A percentile compares a stretch with the other conserved stretches of the same genome.
phyloP scores from a whole-genome alignment of 2,888 invertebrate genomes.

The Epiblema foenella region DNA sequence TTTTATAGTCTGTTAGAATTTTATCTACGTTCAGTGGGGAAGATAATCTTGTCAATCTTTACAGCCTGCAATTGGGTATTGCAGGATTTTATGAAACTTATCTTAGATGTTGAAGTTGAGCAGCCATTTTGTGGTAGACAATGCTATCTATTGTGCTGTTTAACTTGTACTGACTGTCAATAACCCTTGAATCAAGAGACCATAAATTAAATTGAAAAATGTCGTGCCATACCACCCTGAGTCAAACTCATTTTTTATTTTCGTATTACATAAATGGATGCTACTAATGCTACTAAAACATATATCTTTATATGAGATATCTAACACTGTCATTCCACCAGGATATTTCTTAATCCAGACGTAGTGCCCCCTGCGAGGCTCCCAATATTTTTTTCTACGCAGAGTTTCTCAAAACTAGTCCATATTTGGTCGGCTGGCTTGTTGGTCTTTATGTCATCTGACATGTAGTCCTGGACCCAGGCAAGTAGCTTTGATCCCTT shows the following conservation, averaged over 20 bases:
- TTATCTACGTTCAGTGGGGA: conserved; percentile 30
- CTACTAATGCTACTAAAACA: too few relatives aligned
- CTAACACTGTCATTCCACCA: too few relatives aligned
- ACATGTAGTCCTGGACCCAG: too few relatives aligned
- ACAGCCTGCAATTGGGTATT: conserved; percentile 23
- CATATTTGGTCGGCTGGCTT: too few relatives aligned
- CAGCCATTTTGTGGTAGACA: conserved; percentile 21
- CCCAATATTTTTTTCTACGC: too few relatives aligned
- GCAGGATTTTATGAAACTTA: conserved; percentile 30
- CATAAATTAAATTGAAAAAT: neutral
- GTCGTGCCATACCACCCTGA: neutral
- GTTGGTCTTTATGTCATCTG: too few relatives aligned
- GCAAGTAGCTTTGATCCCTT: too few relatives aligned
- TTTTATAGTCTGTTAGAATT: conserved; percentile 50
- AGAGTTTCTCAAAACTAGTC: too few relatives aligned
- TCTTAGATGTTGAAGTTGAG: conserved; percentile 21
- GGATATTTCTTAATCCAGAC: too few relatives aligned
- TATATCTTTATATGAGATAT: too few relatives aligned
- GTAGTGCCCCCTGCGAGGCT: too few relatives aligned
- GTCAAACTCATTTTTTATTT: neutral
- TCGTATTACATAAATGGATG: neutral
- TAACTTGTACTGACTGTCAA: conserved; percentile 1
- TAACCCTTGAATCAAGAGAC: neutral
- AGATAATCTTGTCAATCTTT: conserved; percentile 25
- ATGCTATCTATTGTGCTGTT: conserved; percentile 6